Evolutionary conservation across 2,888 invertebrate genomes (phyloP), one percentile per base, ranked within the genome.

Genomic region (Amorpha juglandis): DNA sequence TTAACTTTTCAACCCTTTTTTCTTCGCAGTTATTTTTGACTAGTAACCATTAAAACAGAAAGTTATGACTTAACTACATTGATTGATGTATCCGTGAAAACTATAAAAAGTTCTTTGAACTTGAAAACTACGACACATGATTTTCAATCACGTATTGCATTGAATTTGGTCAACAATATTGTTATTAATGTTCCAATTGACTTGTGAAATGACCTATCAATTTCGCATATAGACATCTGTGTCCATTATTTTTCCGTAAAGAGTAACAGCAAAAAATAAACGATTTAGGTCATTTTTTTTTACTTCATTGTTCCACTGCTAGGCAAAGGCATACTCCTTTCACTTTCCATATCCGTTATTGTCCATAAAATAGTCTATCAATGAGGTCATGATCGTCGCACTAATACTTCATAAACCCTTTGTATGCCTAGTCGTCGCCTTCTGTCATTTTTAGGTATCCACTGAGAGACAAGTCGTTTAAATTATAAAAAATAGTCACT

Each of bases 91-190:
- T 84, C 79, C 76, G 83, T 81, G 78, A 76, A 70, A 76, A 74
- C 78, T 69, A 81, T 87, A 87, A 88, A 88, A 84, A 84, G 86
- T 79, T 84, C 80, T 70, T 81, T 82, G 81, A 84, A 86, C 88
- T 77, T 75, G 70, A 78, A 79, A 79, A 78, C 77, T 77, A 69
- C 71, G 70, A 75, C 74, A 69, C 69, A 71, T 72, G 70, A 73
- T 68, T 69, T 71, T 3, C n/a, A 62, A 70, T 64, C 63, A 65
- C 62, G 66, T 53, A 67, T 50, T 72, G 74, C 72, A 74, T 63
- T 68, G 66, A 65, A 70, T 73, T 76, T 77, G 75, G 72, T 77
- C 77, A 78, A 77, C 73, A 27, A 27, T 27, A 78, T 79, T 78
- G 74, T 77, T 81, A 81, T 79, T 79, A 77, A 78, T 80, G 77